These are phyloP conservation scores for Heliconius aoede DNA, from an alignment of 2,888 invertebrate species.

Conservation along the genomic window DNA sequence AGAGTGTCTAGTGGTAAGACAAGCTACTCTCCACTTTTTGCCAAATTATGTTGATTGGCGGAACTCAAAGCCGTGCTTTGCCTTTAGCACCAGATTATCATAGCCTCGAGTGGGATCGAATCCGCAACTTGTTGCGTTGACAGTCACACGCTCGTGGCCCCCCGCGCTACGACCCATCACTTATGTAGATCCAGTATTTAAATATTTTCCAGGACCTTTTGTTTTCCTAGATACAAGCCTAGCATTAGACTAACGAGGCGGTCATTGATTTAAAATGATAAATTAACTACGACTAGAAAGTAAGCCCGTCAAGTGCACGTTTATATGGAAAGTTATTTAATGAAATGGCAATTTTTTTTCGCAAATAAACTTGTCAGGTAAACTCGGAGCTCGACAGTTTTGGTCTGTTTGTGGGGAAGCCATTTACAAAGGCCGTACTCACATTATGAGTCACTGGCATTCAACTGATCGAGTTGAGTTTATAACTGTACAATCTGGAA, in stretches of 20 bases:
- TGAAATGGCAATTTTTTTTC: background rate
- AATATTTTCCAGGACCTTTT: background rate
- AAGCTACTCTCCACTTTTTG: too few relatives aligned
- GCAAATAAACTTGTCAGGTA: constrained; percentile 18
- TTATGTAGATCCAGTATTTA: background rate
- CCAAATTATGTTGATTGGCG: too few relatives aligned
- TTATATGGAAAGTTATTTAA: constrained; percentile 10
- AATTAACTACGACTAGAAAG: constrained; percentile 4
- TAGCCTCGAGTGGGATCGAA: too few relatives aligned
- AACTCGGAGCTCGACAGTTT: background rate
- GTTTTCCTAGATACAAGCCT: background rate
- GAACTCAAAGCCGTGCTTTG: too few relatives aligned
- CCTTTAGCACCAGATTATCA: too few relatives aligned
- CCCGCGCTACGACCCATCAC: too few relatives aligned
- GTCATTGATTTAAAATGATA: background rate
- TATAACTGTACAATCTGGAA: background rate
- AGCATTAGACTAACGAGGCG: background rate
- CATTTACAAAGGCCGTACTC: constrained; percentile 12
- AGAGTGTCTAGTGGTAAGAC: too few relatives aligned
- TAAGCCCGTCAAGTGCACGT: background rate
- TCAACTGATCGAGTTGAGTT: background rate
- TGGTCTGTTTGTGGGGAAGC: constrained; percentile 16
- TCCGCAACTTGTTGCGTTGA: too few relatives aligned
- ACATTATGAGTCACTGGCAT: constrained; percentile 19
- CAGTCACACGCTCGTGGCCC: too few relatives aligned